Percentiles rank a stretch among this genome's conserved stretches.
phyloP scores from a whole-genome alignment of 2,113 vertebrate genomes.

The Scytalopus superciliaris region DNA sequence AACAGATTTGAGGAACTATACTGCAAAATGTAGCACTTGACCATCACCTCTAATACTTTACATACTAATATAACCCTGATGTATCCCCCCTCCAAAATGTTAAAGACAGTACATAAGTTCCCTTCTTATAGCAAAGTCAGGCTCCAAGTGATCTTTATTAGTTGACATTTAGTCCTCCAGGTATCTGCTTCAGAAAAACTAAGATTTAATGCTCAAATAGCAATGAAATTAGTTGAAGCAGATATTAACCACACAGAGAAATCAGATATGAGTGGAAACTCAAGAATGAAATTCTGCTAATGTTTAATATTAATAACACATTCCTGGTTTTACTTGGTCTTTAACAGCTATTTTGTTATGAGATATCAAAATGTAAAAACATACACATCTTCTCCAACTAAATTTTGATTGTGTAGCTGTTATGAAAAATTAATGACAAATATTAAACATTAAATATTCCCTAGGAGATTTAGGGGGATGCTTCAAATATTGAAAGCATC shows the following conservation, averaged over 20 bases:
- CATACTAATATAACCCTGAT: neutral
- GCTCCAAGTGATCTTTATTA: neutral
- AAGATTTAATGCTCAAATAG: neutral
- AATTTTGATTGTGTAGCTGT: neutral
- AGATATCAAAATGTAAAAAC: neutral
- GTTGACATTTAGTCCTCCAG: neutral
- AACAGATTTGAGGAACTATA: neutral
- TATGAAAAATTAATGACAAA: neutral
- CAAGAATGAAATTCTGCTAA: neutral
- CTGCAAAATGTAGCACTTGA: neutral
- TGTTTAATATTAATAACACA: neutral
- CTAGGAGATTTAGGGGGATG: neutral
- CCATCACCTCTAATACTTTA: neutral
- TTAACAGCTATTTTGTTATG: neutral
- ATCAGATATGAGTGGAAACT: neutral
- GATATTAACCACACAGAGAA: neutral
- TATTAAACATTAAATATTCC: neutral
- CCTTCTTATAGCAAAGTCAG: neutral
- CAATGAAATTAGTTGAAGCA: neutral
- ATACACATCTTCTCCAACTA: neutral
- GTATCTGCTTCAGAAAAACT: neutral
- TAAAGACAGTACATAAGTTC: neutral
- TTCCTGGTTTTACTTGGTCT: neutral
- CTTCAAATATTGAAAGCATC: neutral
- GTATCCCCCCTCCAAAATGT: neutral